Conservation (phyloP, 2,888 invertebrate species). For the Nezara viridula region DNA sequence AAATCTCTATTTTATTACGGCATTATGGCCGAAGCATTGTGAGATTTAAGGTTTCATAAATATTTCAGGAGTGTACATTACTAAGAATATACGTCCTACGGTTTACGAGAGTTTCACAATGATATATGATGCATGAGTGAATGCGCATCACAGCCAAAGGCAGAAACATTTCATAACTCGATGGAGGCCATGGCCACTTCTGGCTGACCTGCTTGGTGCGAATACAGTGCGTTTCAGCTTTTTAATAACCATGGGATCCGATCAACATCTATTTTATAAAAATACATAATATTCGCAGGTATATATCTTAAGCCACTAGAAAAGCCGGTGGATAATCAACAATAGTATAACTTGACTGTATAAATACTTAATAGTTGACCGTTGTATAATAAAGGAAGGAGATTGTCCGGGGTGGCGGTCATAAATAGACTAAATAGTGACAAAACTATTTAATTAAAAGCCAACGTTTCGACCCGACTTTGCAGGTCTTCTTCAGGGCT, state of each 20-base stretch:
- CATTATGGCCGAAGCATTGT: background rate
- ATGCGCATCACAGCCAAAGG: slow-evolving; percentile 21
- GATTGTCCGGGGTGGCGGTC: no score
- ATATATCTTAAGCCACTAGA: no score
- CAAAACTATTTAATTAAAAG: no score
- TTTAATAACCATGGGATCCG: background rate
- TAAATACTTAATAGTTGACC: no score
- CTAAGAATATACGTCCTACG: slow-evolving; percentile 38
- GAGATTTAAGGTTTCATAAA: slow-evolving; percentile 40
- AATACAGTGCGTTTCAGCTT: background rate
- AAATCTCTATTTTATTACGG: slow-evolving; percentile 32
- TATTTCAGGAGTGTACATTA: slow-evolving; percentile 35
- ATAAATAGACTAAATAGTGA: no score
- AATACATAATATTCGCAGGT: no score
- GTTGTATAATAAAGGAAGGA: no score
- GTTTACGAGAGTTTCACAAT: slow-evolving; percentile 22
- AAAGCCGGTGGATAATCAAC: no score
- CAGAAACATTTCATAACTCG: slow-evolving; percentile 10
- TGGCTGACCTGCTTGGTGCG: background rate
- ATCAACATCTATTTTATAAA: background rate
- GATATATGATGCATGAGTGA: slow-evolving; percentile 4
- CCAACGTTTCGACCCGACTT: no score
- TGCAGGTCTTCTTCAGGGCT: no score
- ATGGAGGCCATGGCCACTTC: background rate
- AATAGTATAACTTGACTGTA: no score